A percentile compares a stretch with the other conserved stretches of the same genome.
phyloP scores from a whole-genome alignment of 2,113 vertebrate species.

The Lates calcarifer region DNA sequence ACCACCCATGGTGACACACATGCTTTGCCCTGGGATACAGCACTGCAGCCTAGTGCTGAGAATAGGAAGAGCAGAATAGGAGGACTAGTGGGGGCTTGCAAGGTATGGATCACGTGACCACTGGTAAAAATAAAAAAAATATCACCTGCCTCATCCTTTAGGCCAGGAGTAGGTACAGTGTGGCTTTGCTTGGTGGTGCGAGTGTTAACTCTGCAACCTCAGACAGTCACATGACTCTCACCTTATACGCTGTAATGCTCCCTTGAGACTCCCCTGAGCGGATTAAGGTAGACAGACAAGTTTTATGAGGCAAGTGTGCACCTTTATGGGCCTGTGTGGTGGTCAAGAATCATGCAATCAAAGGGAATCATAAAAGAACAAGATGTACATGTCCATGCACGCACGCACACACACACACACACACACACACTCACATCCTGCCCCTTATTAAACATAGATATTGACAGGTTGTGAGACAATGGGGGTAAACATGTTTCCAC shows the following conservation, averaged over 20 bases:
- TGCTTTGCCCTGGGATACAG: constrained; percentile 14
- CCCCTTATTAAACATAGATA: constrained; percentile 27
- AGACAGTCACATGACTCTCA: constrained; percentile 3
- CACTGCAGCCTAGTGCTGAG: not conserved
- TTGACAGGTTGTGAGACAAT: not conserved
- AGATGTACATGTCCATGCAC: too few species aligned
- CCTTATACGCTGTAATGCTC: not conserved
- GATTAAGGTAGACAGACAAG: constrained; percentile 30
- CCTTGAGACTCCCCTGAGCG: constrained; percentile 7
- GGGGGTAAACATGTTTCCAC: constrained; percentile 5
- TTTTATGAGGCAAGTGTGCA: constrained; percentile 52
- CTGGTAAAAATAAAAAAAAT: not conserved
- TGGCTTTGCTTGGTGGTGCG: not conserved
- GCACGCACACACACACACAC: too few species aligned
- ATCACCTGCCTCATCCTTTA: not conserved
- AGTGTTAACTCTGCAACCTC: not conserved
- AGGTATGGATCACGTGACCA: constrained; percentile 16
- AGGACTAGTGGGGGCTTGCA: not conserved
- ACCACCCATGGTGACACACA: constrained; percentile 48
- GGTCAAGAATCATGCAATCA: constrained; percentile 46
- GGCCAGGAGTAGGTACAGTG: not conserved
- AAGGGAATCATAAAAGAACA: constrained; percentile 38
- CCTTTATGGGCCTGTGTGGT: constrained; percentile 31
- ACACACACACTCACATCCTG: not conserved
- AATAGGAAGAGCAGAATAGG: not conserved